Percentiles rank a stretch among this genome's conserved stretches.
These are phyloP conservation scores for Melanargia galathea DNA, from an alignment of 2,888 invertebrate genomes.

Conservation along the genomic window DNA sequence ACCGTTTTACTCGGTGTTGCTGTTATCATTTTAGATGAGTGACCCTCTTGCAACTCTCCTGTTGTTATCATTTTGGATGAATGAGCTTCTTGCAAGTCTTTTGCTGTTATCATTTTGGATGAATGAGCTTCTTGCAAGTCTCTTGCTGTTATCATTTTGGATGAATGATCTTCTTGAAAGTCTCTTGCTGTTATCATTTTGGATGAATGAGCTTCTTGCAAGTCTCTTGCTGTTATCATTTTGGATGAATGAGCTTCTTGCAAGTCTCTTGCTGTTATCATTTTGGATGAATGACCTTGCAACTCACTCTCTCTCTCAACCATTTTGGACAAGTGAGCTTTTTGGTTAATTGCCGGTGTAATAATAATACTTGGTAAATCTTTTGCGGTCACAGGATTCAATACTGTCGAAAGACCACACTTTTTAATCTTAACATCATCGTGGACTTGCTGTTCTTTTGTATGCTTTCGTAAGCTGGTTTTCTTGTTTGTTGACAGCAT, in stretches of 20 bases:
- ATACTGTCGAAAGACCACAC: slow-evolving; percentile 60
- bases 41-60: too few relatives aligned
- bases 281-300: background rate
- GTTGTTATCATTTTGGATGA: too few relatives aligned
- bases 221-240: too few relatives aligned
- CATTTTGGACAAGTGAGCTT: background rate
- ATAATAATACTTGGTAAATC: background rate
- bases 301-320: background rate
- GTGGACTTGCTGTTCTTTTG: slow-evolving; percentile 55
- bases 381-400: slow-evolving; percentile 43
- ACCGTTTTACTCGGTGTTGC: too few relatives aligned
- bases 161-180: too few relatives aligned
- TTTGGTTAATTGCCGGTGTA: background rate
- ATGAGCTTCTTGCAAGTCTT: too few relatives aligned
- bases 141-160: too few relatives aligned
- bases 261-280: background rate
- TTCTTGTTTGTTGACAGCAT: slow-evolving; percentile 70
- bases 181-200: too few relatives aligned
- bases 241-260: background rate
- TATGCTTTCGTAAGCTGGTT: slow-evolving; percentile 66
- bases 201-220: too few relatives aligned
- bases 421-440: slow-evolving; percentile 54
- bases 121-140: too few relatives aligned
- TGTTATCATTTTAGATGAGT: too few relatives aligned
- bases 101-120: too few relatives aligned